A percentile compares a stretch with the other conserved stretches of the same genome.
phyloP scores from a whole-genome alignment of 2,113 vertebrate genomes.

The Marmota flaviventris region DNA sequence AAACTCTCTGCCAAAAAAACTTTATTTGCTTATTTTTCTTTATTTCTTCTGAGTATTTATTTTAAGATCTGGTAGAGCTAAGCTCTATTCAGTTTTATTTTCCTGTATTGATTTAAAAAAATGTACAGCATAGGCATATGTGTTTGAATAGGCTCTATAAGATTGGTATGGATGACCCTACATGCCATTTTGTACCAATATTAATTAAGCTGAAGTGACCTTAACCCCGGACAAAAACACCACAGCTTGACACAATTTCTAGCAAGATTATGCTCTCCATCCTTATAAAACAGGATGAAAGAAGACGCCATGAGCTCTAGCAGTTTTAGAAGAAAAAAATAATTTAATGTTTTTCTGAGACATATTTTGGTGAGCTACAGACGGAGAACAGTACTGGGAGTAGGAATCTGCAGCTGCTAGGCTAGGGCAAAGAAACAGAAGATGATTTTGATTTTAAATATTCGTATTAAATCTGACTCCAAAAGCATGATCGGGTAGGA shows the following conservation, averaged over 20 bases:
- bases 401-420: slow-evolving; percentile 85
- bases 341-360: slow-evolving; percentile 74
- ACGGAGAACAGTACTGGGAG: slow-evolving; percentile 59
- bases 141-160: background rate
- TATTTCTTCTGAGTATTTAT: slow-evolving; percentile 88
- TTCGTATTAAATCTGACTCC: slow-evolving; percentile 83
- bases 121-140: background rate
- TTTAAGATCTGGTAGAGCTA: slow-evolving; percentile 87
- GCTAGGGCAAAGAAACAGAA: slow-evolving; percentile 68
- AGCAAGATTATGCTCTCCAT: background rate
- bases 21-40: slow-evolving; percentile 85
- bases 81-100: slow-evolving; percentile 83
- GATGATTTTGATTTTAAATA: slow-evolving; percentile 84
- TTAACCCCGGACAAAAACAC: background rate
- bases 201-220: slow-evolving; percentile 49
- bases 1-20: slow-evolving; percentile 89
- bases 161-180: background rate
- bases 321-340: slow-evolving; percentile 26
- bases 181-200: background rate
- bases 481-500: slow-evolving; percentile 84
- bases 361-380: slow-evolving; percentile 68
- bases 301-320: slow-evolving; percentile 1
- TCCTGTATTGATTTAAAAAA: slow-evolving; percentile 78
- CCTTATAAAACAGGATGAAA: slow-evolving; percentile 55
- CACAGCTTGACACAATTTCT: background rate